Percentiles rank a stretch among this genome's conserved stretches.
These are phyloP conservation scores for Parapsyche elsis DNA, from an alignment of 1,140 invertebrate genomes.

Conservation along the genomic window DNA sequence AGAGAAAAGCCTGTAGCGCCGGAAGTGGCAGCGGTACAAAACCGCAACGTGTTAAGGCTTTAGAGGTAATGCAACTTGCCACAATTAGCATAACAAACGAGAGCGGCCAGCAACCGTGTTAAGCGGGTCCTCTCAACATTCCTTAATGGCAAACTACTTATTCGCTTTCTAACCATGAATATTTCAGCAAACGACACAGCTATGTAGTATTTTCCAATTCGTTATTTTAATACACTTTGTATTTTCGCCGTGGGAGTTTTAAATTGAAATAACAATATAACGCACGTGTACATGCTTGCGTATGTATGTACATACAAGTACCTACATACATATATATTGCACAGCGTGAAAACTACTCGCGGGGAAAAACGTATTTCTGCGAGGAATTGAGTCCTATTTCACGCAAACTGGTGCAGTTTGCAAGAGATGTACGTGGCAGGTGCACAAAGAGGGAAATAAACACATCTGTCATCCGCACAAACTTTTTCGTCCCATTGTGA, in stretches of 20 bases:
- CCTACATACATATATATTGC: not conserved
- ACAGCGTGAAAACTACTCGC: not conserved
- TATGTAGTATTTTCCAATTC: too few relatives aligned
- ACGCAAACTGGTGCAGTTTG: not conserved
- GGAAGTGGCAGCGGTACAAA: not conserved
- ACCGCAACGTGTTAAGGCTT: not conserved
- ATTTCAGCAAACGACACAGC: too few relatives aligned
- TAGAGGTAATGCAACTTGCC: not conserved
- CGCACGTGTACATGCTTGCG: not conserved
- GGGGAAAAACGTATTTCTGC: not conserved
- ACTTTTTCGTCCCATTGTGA: conserved; percentile 34
- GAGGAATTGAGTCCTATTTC: not conserved
- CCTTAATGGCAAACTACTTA: not conserved
- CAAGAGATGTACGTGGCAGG: conserved; percentile 39
- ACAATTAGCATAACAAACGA: conserved; percentile 23
- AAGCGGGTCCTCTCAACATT: not conserved
- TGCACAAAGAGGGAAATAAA: conserved; percentile 48
- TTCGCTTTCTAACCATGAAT: too few relatives aligned
- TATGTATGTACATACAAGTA: not conserved
- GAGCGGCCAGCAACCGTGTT: not conserved
- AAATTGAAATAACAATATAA: too few relatives aligned
- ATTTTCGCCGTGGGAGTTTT: too few relatives aligned
- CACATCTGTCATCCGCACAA: conserved; percentile 45
- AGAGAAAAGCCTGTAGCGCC: too few relatives aligned
- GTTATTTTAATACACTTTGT: too few relatives aligned